Conservation (phyloP, 1,140 invertebrate species). For the Archegozetes longisetosus region DNA sequence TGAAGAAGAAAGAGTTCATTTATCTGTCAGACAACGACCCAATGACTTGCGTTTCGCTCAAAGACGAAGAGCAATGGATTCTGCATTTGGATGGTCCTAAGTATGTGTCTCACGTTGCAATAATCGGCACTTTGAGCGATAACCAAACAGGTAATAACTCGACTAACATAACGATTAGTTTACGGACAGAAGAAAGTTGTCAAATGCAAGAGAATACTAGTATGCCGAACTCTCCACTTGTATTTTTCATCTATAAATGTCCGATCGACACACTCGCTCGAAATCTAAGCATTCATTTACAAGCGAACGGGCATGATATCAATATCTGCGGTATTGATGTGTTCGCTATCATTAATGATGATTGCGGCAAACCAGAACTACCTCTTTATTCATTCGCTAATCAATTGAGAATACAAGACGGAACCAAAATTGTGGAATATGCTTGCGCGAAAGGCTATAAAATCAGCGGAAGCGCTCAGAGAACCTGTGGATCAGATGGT, state of each 20-base stretch:
- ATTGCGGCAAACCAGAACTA: background rate
- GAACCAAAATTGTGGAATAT: background rate
- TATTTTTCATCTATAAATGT: background rate
- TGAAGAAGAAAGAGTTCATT: background rate
- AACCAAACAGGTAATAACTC: background rate
- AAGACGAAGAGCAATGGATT: background rate
- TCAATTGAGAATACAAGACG: background rate
- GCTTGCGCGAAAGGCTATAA: background rate
- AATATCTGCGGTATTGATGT: background rate
- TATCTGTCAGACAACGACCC: background rate
- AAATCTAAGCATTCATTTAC: background rate
- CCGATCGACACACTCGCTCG: background rate
- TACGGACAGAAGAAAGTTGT: background rate
- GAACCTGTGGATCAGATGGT: background rate
- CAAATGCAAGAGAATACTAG: background rate
- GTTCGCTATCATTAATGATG: background rate
- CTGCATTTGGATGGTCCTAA: background rate
- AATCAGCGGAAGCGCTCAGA: background rate
- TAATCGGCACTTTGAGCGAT: background rate
- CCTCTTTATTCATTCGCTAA: background rate
- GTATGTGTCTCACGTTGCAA: background rate
- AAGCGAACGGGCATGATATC: background rate
- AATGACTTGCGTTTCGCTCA: background rate
- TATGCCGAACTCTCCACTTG: background rate
- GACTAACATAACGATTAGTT: background rate